Conservation (phyloP, 2,888 invertebrate species). For the Philereme transversata region DNA sequence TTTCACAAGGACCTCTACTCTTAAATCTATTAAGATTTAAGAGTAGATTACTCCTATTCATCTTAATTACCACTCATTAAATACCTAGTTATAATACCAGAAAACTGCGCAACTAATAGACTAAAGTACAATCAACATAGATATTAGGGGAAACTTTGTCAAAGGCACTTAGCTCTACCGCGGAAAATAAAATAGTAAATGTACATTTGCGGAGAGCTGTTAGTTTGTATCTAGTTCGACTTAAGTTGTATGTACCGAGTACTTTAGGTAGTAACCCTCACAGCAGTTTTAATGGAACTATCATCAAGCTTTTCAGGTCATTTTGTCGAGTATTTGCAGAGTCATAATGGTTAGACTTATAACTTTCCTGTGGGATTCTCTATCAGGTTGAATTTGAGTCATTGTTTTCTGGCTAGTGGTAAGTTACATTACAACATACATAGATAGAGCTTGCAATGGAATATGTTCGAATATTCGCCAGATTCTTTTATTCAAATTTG, state of each 20-base stretch:
- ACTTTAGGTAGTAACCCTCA: not conserved
- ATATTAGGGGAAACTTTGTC: slow-evolving; percentile 12
- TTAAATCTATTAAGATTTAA: too few relatives aligned
- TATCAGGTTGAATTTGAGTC: too few relatives aligned
- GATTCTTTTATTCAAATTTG: too few relatives aligned
- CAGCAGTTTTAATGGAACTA: slow-evolving; percentile 21
- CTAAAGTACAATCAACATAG: not conserved
- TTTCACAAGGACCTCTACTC: too few relatives aligned
- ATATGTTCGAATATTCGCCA: too few relatives aligned
- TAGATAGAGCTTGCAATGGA: too few relatives aligned
- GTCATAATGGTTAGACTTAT: slow-evolving; percentile 2
- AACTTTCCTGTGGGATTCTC: not conserved
- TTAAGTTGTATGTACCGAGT: slow-evolving; percentile 19
- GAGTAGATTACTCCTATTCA: too few relatives aligned
- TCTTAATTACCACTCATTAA: too few relatives aligned
- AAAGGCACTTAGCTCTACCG: slow-evolving; percentile 5
- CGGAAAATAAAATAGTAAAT: slow-evolving; percentile 11
- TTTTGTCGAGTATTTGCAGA: slow-evolving; percentile 7
- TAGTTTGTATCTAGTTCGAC: slow-evolving; percentile 13
- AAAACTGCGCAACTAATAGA: too few relatives aligned
- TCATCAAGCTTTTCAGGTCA: slow-evolving; percentile 11
- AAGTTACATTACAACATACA: too few relatives aligned
- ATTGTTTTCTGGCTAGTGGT: too few relatives aligned
- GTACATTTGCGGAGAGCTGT: slow-evolving; percentile 9
- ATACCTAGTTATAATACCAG: too few relatives aligned